phyloP scores from a whole-genome alignment of 2,113 vertebrate genomes.

The Miniopterus natalensis region DNA sequence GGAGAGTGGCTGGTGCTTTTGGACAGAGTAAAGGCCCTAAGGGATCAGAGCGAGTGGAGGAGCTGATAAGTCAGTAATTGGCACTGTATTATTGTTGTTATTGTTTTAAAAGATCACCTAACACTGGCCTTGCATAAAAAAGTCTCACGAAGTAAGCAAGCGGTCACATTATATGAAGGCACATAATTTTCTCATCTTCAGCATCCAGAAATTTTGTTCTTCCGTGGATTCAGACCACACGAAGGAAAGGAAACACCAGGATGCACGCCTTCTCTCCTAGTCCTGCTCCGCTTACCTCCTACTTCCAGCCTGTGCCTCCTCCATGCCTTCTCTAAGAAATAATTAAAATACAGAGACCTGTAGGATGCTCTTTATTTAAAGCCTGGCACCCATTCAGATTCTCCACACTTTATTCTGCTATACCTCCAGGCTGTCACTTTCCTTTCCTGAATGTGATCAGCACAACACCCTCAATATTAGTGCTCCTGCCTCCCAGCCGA shows the following conservation, averaged over 20 bases:
- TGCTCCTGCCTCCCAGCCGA: conserved; percentile 1
- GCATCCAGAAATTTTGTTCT: not conserved
- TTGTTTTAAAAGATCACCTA: not conserved
- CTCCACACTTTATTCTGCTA: not conserved
- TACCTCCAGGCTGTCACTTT: conserved; percentile 36
- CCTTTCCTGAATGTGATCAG: not conserved
- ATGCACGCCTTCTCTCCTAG: not conserved
- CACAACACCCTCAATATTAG: not conserved
- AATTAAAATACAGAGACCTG: not conserved
- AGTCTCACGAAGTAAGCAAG: not conserved
- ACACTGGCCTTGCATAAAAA: not conserved
- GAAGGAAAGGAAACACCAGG: not conserved
- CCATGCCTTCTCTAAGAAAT: conserved; percentile 37
- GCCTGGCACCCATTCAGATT: not conserved
- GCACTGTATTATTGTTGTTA: not conserved
- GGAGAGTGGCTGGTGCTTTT: not conserved
- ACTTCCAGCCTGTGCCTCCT: not conserved
- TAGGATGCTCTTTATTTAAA: not conserved
- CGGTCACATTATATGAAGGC: not conserved
- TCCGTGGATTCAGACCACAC: not conserved
- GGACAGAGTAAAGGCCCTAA: not conserved
- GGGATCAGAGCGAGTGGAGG: not conserved
- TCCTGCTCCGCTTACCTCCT: not conserved
- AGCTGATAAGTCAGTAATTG: not conserved
- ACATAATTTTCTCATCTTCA: not conserved